phyloP scores from a whole-genome alignment of 2,113 vertebrate species.

The Carassius gibelio region DNA sequence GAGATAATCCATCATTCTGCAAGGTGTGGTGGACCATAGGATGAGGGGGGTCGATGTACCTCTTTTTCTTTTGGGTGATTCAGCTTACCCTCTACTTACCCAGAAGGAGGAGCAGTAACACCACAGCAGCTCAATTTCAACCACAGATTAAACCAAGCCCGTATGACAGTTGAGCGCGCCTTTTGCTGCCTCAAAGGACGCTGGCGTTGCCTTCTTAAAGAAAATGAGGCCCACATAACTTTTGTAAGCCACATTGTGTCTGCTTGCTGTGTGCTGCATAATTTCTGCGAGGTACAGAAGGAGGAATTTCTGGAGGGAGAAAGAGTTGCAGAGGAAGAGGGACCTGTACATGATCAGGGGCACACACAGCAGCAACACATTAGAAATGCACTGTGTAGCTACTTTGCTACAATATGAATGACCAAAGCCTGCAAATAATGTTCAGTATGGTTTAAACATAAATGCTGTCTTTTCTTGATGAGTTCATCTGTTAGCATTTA shows the following conservation, averaged over 20 bases:
- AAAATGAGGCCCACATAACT: conserved; percentile 14
- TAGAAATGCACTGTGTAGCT: conserved; percentile 9
- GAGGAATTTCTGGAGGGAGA: background rate
- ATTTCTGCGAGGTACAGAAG: background rate
- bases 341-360: background rate
- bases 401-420: conserved; percentile 3
- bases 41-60: background rate
- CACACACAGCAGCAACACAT: background rate
- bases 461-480: background rate
- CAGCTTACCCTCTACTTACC: conserved; percentile 21
- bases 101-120: conserved; percentile 7
- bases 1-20: conserved; percentile 14
- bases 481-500: background rate
- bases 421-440: background rate
- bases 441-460: background rate
- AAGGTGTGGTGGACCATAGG: conserved; percentile 35
- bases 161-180: conserved; percentile 9
- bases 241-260: background rate
- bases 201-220: conserved; percentile 12
- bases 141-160: background rate
- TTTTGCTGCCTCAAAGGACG: conserved; percentile 10
- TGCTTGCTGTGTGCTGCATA: conserved; percentile 20
- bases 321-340: background rate
- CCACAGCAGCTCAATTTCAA: conserved; percentile 21
- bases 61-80: background rate